Base-by-base conservation (phyloP, 2,113 vertebrate genomes). In the Sinocyclocheilus anshuiensis region DNA sequence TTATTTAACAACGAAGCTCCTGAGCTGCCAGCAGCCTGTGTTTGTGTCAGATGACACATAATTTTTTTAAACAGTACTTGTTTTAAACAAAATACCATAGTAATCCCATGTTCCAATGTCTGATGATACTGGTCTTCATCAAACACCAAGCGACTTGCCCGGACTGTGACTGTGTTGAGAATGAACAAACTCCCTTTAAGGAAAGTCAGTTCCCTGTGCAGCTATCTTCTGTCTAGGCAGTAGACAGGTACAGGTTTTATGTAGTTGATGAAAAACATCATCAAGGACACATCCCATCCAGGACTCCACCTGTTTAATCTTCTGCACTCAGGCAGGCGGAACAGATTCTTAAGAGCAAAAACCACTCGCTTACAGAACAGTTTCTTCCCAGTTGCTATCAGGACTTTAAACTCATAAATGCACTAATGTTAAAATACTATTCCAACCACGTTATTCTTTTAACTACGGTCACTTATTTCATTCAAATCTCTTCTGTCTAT, bases 61-160 rank as follows among this genome's bases (percentile, higher is more conserved):
- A 77, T 77, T 67, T 72, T 24, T 74, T 63, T 39, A 48, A 72
- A 2, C 55, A 75, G n/a, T 12, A n/a, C 26, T 15, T 84, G 80
- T 72, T 71, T 79, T 59, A 85, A 77, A 87, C 48, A 33, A 20
- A 86, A 84, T 77, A 79, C 48, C 82, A 53, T 55, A 77, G 69
- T 87, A 84, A 82, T 82, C 71, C 77, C 33, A 55, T 42, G 24
- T 29, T 71, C 39, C 53, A 77, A 6, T 36, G 82, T 75, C 33
- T 53, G 39, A 81, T 57, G 39, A 84, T 65, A 29, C 53, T 72
- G 77, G 53, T 71, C 71, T 86, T 87, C 84, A 85, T 85, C 78
- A 82, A 78, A 87, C 39, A 12, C 1, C 1, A 4, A 3, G 39
- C 16, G 22, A 85, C 76, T 75, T 33, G 11, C 63, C 81, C 39